A percentile compares a stretch with the other conserved stretches of the same genome.
Evolutionary conservation across 1,140 invertebrate species (phyloP).

Genomic region (Temnothorax longispinosus): DNA sequence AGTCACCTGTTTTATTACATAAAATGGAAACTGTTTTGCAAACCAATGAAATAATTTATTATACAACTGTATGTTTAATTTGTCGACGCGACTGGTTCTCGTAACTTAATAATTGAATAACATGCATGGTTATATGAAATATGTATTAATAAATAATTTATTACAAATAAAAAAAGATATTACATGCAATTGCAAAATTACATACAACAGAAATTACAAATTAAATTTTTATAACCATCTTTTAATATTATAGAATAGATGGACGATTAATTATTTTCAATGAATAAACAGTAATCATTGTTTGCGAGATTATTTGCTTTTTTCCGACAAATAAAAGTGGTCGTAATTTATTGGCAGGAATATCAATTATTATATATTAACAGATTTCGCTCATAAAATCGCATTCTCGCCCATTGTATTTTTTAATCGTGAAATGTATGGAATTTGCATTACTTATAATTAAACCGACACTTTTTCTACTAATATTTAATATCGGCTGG

Average conservation of each 20-base stretch:
- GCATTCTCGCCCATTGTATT: neutral
- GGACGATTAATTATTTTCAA: neutral
- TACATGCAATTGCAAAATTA: neutral
- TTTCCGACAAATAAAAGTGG: neutral
- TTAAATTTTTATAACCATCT: neutral
- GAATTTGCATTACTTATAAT: conserved; percentile 30
- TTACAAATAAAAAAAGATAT: neutral
- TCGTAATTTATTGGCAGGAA: conserved; percentile 8
- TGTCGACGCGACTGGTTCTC: neutral
- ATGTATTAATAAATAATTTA: conserved; percentile 1
- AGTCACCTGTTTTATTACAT: neutral
- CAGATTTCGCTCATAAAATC: neutral
- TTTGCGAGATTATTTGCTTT: neutral
- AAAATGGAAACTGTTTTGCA: neutral
- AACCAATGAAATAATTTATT: neutral
- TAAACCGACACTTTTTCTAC: conserved; percentile 10
- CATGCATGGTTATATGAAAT: neutral
- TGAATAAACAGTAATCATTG: conserved; percentile 5
- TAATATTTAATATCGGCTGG: conserved; percentile 37
- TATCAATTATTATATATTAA: neutral
- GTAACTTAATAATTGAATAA: neutral
- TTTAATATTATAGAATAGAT: neutral
- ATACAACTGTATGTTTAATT: neutral
- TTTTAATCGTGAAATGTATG: conserved; percentile 11
- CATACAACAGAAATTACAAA: neutral